Percentiles rank a stretch among this genome's conserved stretches.
Conservation (phyloP, 2,797 vertebrate genomes). For the Bothrops alternatus region DNA sequence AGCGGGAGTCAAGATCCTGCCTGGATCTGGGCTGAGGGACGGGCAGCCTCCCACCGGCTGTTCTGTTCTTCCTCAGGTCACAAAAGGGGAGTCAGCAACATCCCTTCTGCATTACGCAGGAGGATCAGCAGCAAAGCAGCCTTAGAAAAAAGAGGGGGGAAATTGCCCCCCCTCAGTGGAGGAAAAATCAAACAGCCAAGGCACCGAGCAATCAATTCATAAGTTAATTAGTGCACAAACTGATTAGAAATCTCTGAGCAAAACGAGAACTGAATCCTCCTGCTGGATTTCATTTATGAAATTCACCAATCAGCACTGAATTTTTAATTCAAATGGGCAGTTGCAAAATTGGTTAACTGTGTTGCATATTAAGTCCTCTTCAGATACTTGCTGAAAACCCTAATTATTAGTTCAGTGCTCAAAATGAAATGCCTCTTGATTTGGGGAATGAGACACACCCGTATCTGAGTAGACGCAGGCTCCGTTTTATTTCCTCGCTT, state of each 20-base stretch:
- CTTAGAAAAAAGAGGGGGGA: not conserved
- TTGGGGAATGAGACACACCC: not conserved
- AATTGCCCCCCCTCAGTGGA: not conserved
- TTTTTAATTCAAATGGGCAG: slow-evolving; percentile 3
- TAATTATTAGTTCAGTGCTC: slow-evolving; percentile 1
- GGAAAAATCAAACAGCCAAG: not conserved
- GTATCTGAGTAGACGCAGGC: not conserved
- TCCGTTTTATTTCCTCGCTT: not conserved
- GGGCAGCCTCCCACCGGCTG: too few species aligned
- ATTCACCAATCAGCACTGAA: not conserved
- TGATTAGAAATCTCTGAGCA: not conserved
- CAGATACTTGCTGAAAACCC: not conserved
- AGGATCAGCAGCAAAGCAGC: not conserved
- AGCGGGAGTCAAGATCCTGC: not conserved
- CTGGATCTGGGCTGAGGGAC: not conserved
- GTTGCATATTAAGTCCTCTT: slow-evolving; percentile 8
- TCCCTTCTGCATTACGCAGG: not conserved
- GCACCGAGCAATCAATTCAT: not conserved
- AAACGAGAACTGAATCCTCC: not conserved
- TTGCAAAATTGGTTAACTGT: not conserved
- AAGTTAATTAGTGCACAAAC: not conserved
- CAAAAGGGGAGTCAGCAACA: not conserved
- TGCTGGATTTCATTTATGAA: not conserved
- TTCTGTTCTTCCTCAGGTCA: not conserved
- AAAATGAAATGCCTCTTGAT: not conserved